phyloP scores from a whole-genome alignment of 2,113 vertebrate species.

The Vulpes lagopus region DNA sequence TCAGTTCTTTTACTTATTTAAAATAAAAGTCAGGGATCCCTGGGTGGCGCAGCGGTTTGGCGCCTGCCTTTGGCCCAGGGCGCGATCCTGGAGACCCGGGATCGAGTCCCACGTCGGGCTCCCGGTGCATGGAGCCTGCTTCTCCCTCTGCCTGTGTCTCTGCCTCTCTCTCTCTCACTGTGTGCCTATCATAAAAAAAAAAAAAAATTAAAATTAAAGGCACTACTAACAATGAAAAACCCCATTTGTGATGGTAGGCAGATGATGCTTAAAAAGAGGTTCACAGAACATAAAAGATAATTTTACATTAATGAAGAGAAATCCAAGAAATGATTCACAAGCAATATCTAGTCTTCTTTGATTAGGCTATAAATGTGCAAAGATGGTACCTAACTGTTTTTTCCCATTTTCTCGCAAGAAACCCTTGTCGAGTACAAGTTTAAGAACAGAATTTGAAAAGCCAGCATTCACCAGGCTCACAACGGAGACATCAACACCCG shows the following conservation, averaged over 20 bases:
- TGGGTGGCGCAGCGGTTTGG: too few species aligned
- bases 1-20: not conserved
- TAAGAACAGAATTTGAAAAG: slow-evolving; percentile 5
- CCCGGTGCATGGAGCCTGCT: too few species aligned
- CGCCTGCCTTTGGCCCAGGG: too few species aligned
- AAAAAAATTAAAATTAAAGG: not conserved
- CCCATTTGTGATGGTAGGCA: not conserved
- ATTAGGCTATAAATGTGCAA: not conserved
- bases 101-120: too few species aligned
- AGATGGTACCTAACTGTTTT: not conserved
- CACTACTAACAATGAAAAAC: not conserved
- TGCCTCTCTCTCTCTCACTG: too few species aligned
- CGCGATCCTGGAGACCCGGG: too few species aligned
- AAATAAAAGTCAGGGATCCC: not conserved
- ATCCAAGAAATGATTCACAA: not conserved
- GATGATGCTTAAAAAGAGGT: slow-evolving; percentile 7
- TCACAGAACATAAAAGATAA: not conserved
- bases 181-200: too few species aligned
- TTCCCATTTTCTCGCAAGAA: not conserved
- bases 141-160: too few species aligned
- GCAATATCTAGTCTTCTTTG: not conserved
- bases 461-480: not conserved
- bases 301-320: slow-evolving; percentile 34
- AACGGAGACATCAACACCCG: not conserved
- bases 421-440: not conserved